A percentile compares a stretch with the other conserved stretches of the same genome.
These are phyloP conservation scores for Mercenaria mercenaria DNA, from an alignment of 1,140 invertebrate species.

Conservation along the genomic window DNA sequence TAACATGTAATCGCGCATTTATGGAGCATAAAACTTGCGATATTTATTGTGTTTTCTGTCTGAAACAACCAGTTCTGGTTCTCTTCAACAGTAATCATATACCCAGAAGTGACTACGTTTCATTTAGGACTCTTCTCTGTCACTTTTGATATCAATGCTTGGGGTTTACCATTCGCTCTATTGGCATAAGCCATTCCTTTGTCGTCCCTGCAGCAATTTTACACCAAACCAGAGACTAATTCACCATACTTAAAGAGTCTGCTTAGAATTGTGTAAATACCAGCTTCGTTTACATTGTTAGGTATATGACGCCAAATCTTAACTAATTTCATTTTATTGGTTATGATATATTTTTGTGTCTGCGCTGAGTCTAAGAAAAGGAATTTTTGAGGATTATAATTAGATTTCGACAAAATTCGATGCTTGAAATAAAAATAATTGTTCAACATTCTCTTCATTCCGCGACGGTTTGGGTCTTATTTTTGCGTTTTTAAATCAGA, in stretches of 20 bases:
- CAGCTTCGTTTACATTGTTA: conserved; percentile 19
- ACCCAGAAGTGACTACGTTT: conserved; percentile 57
- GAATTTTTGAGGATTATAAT: background rate
- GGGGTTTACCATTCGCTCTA: conserved; percentile 37
- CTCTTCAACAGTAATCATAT: conserved; percentile 48
- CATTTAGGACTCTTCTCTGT: conserved; percentile 53
- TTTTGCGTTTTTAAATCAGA: too few relatives aligned
- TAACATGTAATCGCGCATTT: conserved; percentile 63
- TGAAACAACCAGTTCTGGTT: conserved; percentile 47
- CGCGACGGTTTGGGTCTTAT: background rate
- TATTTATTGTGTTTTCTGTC: conserved; percentile 47
- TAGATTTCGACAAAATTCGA: background rate
- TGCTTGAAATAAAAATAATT: background rate
- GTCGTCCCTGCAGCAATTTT: conserved; percentile 43
- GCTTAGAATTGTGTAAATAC: conserved; percentile 18
- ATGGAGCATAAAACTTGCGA: conserved; percentile 44
- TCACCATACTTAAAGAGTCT: conserved; percentile 29
- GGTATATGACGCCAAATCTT: conserved; percentile 43
- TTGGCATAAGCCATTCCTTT: conserved; percentile 18
- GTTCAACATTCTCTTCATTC: background rate
- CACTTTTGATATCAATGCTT: conserved; percentile 40
- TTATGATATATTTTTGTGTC: conserved; percentile 30
- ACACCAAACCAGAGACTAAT: conserved; percentile 48
- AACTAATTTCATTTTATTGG: conserved; percentile 45
- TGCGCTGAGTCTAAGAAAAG: background rate